Evolutionary conservation across 2,888 invertebrate species (phyloP).

Genomic region (Drosophila pseudotakahashii): DNA sequence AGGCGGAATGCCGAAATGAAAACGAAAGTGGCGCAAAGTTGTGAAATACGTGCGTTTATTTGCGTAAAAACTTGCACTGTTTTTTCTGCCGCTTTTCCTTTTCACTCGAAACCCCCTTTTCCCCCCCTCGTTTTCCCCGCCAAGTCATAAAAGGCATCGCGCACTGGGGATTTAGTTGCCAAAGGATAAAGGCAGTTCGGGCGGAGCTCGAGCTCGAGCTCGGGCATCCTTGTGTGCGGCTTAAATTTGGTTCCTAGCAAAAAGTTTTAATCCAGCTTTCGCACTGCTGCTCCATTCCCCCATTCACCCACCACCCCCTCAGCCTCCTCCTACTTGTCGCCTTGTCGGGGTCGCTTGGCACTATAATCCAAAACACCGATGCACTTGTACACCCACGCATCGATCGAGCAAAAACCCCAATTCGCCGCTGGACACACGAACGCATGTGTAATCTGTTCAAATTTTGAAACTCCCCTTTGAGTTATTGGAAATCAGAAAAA

Average conservation of each 20-base stretch:
- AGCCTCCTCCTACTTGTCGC: background rate
- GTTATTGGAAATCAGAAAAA: no score
- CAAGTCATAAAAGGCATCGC: constrained; percentile 48
- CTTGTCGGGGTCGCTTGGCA: constrained; percentile 19
- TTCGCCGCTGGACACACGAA: no score
- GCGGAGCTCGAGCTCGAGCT: constrained; percentile 2
- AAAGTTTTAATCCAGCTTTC: constrained; percentile 74
- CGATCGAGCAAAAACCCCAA: background rate
- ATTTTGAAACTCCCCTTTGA: background rate
- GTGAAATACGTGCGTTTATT: constrained; percentile 77
- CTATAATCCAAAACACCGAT: constrained; percentile 8
- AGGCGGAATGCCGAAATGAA: constrained; percentile 43
- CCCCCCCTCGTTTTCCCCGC: background rate
- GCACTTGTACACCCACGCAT: background rate
- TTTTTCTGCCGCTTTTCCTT: constrained; percentile 5
- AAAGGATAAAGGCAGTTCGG: constrained; percentile 39
- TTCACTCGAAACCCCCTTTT: no score
- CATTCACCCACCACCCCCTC: background rate
- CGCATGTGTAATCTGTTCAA: no score
- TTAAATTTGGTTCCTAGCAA: constrained; percentile 72
- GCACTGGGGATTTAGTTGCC: constrained; percentile 56
- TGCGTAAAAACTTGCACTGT: constrained; percentile 68
- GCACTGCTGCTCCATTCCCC: constrained; percentile 8
- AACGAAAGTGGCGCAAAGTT: constrained; percentile 71
- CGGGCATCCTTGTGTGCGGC: constrained; percentile 50